Base-by-base conservation (phyloP, 2,113 vertebrate genomes). In the Tympanuchus pallidicinctus region DNA sequence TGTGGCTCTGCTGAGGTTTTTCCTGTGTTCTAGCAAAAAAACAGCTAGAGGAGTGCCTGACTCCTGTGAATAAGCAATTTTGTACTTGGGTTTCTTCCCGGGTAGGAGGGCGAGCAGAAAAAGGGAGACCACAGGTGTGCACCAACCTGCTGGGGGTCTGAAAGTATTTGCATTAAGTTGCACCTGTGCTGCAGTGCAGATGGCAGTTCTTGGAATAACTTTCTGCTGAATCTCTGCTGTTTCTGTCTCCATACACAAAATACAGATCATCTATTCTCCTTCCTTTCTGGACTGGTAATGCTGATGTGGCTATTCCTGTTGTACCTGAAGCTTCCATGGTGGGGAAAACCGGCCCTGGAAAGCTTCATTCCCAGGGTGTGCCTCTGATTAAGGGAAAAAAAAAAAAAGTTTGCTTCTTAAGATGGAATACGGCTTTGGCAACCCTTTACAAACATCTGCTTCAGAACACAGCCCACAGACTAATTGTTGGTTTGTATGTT, bases 371-470 rank as follows among this genome's bases (percentile, higher is more conserved):
- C 67, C 77, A 92, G 92, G 89, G 82, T 74, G 92, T 92, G 89
- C 42, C 84, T 73, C 88, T 89, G 92, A 77, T 92, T 38, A 38
- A 38, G 38, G 38, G 38, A 10, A 77, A 92, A 96, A 91, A 91
- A 96, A 91, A 77, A 96, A 91, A 74, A 72, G 25, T 92, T 87
- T 73, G 67, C 87, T 85, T 92, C 82, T 82, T 13, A 76, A 88
- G 84, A 63, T 64, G 70, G 48, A 85, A 80, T 43, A 63, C 48
- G 80, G 50, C 76, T 92, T 89, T 92, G 82, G 67, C 77, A 92
- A 82, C 50, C 38, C 84, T 84, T 79, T 63, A 34, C 54, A 65
- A 82, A 79, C 59, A 69, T 32, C 20, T 0, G 4, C 70, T 48
- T 82, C 6, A 7, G 48, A 88, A 47, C 86, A 32, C 84, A 85